These are phyloP conservation scores for Caranx ignobilis DNA, from an alignment of 2,113 vertebrate genomes.

Conservation along the genomic window DNA sequence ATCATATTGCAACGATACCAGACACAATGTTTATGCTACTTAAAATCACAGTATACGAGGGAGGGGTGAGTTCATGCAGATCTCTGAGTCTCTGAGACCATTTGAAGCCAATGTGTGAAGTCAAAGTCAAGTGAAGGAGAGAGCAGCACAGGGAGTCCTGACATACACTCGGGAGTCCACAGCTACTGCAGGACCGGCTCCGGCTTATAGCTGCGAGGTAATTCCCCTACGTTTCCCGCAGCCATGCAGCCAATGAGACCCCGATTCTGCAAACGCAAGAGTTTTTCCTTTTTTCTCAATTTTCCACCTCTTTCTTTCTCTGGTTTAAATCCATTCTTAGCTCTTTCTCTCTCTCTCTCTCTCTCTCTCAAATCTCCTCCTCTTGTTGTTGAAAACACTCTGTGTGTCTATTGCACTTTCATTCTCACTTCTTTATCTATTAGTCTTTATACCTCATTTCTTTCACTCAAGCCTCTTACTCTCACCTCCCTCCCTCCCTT, in stretches of 20 bases:
- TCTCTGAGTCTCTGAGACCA: slow-evolving; percentile 2
- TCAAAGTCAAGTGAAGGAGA: slow-evolving; percentile 66
- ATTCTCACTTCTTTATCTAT: slow-evolving; percentile 28
- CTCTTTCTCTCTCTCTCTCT: slow-evolving; percentile 26
- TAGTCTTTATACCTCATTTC: slow-evolving; percentile 10
- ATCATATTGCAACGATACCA: not conserved
- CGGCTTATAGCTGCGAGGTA: slow-evolving; percentile 57
- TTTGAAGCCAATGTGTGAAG: slow-evolving; percentile 43
- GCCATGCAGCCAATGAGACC: slow-evolving; percentile 35
- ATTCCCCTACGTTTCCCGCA: slow-evolving; percentile 53
- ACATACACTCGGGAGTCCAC: slow-evolving; percentile 24
- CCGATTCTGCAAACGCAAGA: slow-evolving; percentile 47
- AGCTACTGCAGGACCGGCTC: slow-evolving; percentile 44
- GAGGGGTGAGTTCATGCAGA: slow-evolving; percentile 19
- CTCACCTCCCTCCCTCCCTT: slow-evolving; percentile 21
- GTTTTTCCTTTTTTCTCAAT: slow-evolving; percentile 35
- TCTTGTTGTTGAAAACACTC: slow-evolving; percentile 12
- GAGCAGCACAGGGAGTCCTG: slow-evolving; percentile 29
- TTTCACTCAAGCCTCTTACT: not conserved
- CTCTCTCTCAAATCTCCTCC: slow-evolving; percentile 31
- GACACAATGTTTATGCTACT: not conserved
- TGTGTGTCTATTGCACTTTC: slow-evolving; percentile 18
- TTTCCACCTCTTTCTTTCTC: slow-evolving; percentile 30
- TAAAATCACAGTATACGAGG: not conserved
- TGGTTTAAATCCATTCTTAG: slow-evolving; percentile 36